These are phyloP conservation scores for Pecten maximus DNA, from an alignment of 2,888 invertebrate species.

Conservation along the genomic window DNA sequence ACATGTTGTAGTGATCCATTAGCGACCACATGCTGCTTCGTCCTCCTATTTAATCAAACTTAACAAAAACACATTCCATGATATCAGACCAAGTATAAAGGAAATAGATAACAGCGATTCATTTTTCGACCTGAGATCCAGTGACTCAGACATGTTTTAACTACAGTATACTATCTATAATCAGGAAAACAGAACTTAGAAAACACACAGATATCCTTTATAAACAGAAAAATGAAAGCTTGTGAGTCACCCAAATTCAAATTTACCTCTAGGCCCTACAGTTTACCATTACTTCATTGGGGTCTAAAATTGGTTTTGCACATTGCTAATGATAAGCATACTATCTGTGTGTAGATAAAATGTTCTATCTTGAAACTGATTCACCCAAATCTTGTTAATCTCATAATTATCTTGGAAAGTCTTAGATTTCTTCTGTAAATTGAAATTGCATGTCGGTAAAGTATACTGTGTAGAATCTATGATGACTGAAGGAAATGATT, in stretches of 20 bases:
- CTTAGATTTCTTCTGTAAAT: neutral
- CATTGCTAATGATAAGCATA: neutral
- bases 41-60: neutral
- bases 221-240: neutral
- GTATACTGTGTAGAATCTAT: neutral
- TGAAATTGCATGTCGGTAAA: neutral
- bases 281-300: neutral
- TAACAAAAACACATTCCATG: neutral
- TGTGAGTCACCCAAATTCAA: neutral
- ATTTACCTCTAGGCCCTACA: neutral
- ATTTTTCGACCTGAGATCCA: neutral
- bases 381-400: neutral
- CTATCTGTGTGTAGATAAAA: neutral
- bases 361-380: neutral
- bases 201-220: neutral
- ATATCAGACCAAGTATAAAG: neutral
- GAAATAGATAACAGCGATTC: neutral
- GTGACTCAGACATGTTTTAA: neutral
- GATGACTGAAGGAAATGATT: neutral
- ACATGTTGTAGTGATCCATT: neutral
- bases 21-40: neutral
- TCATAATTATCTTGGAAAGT: neutral
- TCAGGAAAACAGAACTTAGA: constrained; percentile 5
- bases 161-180: neutral
- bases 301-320: neutral